Conservation (phyloP, 2,888 invertebrate species). For the Eilema sororculum region DNA sequence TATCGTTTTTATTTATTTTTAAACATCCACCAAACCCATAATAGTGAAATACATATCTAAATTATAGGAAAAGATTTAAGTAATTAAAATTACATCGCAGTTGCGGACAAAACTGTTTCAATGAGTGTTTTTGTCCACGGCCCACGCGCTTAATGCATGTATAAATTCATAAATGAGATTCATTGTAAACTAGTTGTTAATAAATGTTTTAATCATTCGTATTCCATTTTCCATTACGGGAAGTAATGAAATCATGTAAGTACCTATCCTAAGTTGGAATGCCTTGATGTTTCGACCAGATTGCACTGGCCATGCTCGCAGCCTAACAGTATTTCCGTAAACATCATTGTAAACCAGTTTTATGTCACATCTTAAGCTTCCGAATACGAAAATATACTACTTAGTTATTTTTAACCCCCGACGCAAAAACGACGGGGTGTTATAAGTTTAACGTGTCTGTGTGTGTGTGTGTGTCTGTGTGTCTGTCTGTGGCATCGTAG, state of each 20-base stretch:
- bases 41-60: too few relatives aligned
- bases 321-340: conserved; percentile 2
- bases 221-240: not conserved
- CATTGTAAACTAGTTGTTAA: too few relatives aligned
- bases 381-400: not conserved
- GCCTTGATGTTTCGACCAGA: conserved; percentile 1
- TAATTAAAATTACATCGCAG: too few relatives aligned
- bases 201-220: not conserved
- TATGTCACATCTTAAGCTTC: not conserved
- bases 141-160: not conserved
- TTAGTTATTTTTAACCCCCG: too few relatives aligned
- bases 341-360: conserved; percentile 2
- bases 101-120: too few relatives aligned
- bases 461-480: too few relatives aligned
- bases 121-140: rapidly evolving
- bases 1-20: too few relatives aligned
- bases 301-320: not conserved
- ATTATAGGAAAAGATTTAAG: too few relatives aligned
- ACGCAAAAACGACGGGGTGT: too few relatives aligned
- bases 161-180: not conserved
- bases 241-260: not conserved
- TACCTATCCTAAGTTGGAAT: not conserved
- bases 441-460: too few relatives aligned
- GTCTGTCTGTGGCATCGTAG: too few relatives aligned
- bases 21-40: too few relatives aligned